Conservation (phyloP, 2,113 vertebrate genomes). For the Neodontobutis hainanensis region DNA sequence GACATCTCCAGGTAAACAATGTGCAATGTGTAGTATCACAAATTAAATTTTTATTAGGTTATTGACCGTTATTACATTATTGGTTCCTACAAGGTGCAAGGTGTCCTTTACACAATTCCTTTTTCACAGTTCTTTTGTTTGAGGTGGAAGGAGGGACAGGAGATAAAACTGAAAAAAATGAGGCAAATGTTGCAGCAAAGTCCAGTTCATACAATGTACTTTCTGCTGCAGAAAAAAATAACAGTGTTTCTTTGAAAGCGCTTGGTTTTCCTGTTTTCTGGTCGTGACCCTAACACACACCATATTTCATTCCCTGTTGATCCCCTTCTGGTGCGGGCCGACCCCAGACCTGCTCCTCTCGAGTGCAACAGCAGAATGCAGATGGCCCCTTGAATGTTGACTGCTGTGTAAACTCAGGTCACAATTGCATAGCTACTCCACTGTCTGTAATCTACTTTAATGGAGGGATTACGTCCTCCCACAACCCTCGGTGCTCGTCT, state of each 20-base stretch:
- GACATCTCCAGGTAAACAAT: slow-evolving; percentile 88
- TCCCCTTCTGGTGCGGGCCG: not conserved
- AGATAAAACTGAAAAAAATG: too few species aligned
- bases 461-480: slow-evolving; percentile 73
- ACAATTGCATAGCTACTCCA: slow-evolving; percentile 52
- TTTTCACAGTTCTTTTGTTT: too few species aligned
- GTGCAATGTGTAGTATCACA: too few species aligned
- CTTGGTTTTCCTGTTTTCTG: not conserved
- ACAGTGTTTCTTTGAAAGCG: not conserved
- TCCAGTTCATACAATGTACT: not conserved
- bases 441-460: slow-evolving; percentile 78
- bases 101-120: too few species aligned
- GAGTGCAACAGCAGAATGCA: slow-evolving; percentile 55
- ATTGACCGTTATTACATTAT: too few species aligned
- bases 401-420: slow-evolving; percentile 49
- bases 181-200: too few species aligned
- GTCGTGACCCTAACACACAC: not conserved
- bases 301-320: not conserved
- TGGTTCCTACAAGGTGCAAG: too few species aligned
- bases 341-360: not conserved
- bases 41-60: too few species aligned
- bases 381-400: slow-evolving; percentile 17
- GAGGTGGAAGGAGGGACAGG: too few species aligned
- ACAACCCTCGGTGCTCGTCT: slow-evolving; percentile 57
- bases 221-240: not conserved